These are phyloP conservation scores for Solenodon paradoxus DNA, from an alignment of 2,113 vertebrate species.

Conservation along the genomic window DNA sequence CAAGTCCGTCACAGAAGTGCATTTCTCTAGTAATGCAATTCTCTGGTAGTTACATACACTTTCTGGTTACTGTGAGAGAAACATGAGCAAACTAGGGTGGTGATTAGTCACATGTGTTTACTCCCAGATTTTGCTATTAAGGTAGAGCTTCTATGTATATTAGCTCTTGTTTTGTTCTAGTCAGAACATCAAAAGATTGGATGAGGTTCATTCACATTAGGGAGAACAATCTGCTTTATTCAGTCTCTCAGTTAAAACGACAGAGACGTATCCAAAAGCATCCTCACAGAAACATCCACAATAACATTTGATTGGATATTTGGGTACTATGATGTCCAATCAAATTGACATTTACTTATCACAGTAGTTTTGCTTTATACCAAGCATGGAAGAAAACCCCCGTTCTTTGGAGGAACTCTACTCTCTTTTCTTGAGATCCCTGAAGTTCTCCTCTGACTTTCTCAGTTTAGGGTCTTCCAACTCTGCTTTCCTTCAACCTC, in stretches of 20 bases:
- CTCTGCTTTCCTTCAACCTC: neutral
- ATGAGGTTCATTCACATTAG: neutral
- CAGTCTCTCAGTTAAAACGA: neutral
- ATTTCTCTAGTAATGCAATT: neutral
- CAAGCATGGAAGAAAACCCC: neutral
- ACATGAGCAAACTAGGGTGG: neutral
- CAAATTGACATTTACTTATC: neutral
- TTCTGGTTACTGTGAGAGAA: neutral
- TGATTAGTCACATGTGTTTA: neutral
- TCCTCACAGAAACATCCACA: neutral
- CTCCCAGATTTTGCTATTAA: neutral
- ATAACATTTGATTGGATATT: neutral
- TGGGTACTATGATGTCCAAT: neutral
- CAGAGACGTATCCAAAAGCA: neutral
- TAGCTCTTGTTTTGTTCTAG: neutral
- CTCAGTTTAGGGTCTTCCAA: neutral
- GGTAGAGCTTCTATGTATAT: neutral
- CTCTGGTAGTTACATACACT: neutral
- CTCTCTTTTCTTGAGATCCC: neutral
- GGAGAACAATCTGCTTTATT: neutral
- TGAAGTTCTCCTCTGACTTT: neutral
- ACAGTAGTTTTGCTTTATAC: neutral
- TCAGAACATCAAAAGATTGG: neutral
- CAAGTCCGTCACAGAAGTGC: neutral
- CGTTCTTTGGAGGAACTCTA: neutral